Evolutionary conservation across 64 coral and sea anemone species (phyloP), one percentile per base, ranked within the genome.

Genomic region (Actinia tenebrosa): DNA sequence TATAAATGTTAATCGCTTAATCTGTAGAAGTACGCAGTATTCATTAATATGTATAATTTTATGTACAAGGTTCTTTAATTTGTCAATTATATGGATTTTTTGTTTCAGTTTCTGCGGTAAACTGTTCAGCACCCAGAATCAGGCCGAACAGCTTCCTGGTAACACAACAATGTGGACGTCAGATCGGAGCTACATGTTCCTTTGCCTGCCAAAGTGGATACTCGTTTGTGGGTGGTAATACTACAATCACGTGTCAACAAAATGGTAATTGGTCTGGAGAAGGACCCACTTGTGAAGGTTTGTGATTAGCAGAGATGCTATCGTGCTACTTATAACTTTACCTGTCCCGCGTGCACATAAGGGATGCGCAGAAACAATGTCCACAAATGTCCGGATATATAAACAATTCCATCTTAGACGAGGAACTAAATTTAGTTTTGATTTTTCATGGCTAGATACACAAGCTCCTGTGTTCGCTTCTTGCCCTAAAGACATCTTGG

Each of bases 201-300:
- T 87, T 78, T 53, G 68, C 47, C 5, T 87, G 86, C 53, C 22
- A 26, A 56, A 78, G 50, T 77, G 86, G 86, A 4, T 87, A 87
- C 44, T 50, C 45, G 1, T 17, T 47, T 9, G 44, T n/a, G 3
- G 46, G 53, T 61, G 64, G 64, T 30, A 71, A 5, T 71, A 53
- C 50, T 3, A 87, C 45, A n/a, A 52, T 66, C 22, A 87, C 84
- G 0, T 87, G 86, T 55, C 52, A 30, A 26, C 45, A 52, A 10
- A 55, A 46, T 87, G 86, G 64, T 15, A 54, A 19, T 2, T 87
- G 86, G 86, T 53, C 62, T 87, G 66, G 64, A 71, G 52, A 87
- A 45, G 44, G 3, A 10, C 63, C 69, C 18, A 26, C 2, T 26
- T 87, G 86, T 30, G 53, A 64, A 87, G 85, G 85, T 87, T 66